phyloP scores from a whole-genome alignment of 2,888 invertebrate species.

The Megalurothrips usitatus region DNA sequence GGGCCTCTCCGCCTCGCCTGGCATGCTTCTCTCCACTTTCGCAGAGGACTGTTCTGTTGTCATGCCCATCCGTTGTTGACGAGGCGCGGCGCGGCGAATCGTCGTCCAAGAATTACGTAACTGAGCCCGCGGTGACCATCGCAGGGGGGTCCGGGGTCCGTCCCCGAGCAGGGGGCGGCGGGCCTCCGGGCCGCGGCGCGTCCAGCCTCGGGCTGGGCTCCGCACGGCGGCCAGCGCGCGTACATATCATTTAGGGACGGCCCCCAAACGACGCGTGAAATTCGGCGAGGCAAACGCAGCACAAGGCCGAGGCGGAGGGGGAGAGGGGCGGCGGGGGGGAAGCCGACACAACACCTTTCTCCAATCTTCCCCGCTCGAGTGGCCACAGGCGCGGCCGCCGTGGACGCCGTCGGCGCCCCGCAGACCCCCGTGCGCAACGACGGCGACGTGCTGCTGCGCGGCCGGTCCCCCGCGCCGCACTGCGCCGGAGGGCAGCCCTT shows the following conservation, averaged over 20 bases:
- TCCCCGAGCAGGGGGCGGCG: too few relatives aligned
- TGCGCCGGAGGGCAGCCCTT: slow-evolving; percentile 39
- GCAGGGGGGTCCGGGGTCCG: too few relatives aligned
- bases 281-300: not conserved
- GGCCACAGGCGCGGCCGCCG: not conserved
- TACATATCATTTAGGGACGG: not conserved
- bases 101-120: too few relatives aligned
- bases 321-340: not conserved
- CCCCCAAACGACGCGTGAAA: not conserved
- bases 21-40: too few relatives aligned
- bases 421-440: slow-evolving; percentile 33
- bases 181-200: too few relatives aligned
- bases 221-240: not conserved
- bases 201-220: not conserved
- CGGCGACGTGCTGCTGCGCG: slow-evolving; percentile 23
- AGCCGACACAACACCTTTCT: not conserved
- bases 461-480: slow-evolving; percentile 36
- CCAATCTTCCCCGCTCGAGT: not conserved
- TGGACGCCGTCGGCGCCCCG: slow-evolving; percentile 35
- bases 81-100: too few relatives aligned
- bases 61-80: too few relatives aligned
- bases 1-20: too few relatives aligned
- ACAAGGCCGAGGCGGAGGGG: not conserved
- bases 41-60: too few relatives aligned
- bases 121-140: too few relatives aligned